Conservation (phyloP, 1,140 invertebrate genomes). For the Danaus melanippus region DNA sequence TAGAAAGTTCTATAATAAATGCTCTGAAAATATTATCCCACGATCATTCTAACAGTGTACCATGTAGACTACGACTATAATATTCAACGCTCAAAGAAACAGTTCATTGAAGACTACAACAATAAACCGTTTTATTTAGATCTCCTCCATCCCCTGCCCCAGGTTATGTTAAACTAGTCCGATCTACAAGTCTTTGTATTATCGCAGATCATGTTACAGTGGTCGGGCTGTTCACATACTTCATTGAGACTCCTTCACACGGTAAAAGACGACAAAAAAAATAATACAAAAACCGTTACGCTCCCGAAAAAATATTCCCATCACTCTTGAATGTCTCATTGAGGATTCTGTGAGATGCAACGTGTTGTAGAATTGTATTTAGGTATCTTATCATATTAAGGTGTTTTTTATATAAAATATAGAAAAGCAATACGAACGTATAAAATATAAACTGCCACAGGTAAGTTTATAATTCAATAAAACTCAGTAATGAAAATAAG, state of each 20-base stretch:
- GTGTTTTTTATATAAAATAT: no score
- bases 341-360: conserved; percentile 33
- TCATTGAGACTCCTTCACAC: conserved; percentile 68
- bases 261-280: conserved; percentile 64
- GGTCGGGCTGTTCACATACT: conserved; percentile 48
- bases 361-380: no score
- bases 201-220: conserved; percentile 32
- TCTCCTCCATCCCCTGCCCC: conserved; percentile 23
- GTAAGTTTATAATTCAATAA: no score
- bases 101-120: conserved; percentile 52
- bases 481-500: no score
- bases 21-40: conserved; percentile 26
- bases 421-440: no score
- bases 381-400: no score
- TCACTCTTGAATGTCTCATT: conserved; percentile 66
- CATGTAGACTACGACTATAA: conserved; percentile 56
- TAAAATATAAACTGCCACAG: no score
- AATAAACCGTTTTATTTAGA: conserved; percentile 32
- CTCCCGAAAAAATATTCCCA: conserved; percentile 64
- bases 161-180: no score
- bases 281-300: conserved; percentile 70
- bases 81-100: conserved; percentile 42
- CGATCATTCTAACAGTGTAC: conserved; percentile 38
- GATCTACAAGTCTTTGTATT: conserved; percentile 4
- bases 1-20: no score